phyloP scores from a whole-genome alignment of 2,797 vertebrate genomes.

The Pygocentrus nattereri region DNA sequence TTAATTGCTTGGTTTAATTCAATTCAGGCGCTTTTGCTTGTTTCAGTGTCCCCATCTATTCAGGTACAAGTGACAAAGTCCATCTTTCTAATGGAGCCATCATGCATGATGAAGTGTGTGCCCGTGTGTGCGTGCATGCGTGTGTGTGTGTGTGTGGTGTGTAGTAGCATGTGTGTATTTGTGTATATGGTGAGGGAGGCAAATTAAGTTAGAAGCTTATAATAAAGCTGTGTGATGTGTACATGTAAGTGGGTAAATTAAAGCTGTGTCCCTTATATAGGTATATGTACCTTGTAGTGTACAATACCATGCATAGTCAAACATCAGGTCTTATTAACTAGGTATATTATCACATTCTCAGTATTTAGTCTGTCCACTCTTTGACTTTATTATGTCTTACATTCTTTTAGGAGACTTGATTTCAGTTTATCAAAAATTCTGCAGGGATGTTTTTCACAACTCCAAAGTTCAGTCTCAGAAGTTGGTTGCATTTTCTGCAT shows the following conservation, averaged over 20 bases:
- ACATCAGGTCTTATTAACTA: no score
- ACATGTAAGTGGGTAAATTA: no score
- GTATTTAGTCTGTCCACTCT: no score
- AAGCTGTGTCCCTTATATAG: background rate
- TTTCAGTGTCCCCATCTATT: constrained; percentile 48
- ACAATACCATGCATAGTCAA: no score
- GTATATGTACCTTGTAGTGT: background rate
- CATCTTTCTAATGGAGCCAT: constrained; percentile 46
- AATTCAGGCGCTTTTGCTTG: constrained; percentile 64
- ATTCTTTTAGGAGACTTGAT: no score
- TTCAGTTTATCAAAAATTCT: no score
- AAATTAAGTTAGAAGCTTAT: background rate
- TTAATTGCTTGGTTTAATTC: constrained; percentile 69
- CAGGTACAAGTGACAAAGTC: constrained; percentile 38
- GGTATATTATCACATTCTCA: no score
- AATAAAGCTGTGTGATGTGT: background rate
- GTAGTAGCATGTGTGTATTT: background rate
- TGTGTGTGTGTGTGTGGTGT: background rate
- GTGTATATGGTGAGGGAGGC: constrained; percentile 4
- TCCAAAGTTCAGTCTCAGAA: no score
- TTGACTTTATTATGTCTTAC: no score
- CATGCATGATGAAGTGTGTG: constrained; percentile 35
- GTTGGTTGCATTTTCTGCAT: no score
- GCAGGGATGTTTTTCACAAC: no score
- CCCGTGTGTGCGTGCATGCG: no score